phyloP scores from a whole-genome alignment of 2,888 invertebrate genomes.

The Temnothorax unifasciatus region DNA sequence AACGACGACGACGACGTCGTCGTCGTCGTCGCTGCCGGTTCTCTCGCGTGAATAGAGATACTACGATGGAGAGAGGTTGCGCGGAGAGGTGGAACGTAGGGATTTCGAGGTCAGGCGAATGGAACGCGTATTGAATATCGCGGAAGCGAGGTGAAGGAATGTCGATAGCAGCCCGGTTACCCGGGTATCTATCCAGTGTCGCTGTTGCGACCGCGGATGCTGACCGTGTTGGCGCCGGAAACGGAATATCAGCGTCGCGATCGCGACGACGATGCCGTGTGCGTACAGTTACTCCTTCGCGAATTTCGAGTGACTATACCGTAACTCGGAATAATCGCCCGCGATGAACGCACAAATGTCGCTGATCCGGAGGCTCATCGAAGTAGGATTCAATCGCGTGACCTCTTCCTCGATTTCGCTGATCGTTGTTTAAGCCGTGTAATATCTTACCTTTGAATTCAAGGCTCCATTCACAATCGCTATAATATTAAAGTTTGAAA shows the following conservation, averaged over 20 bases:
- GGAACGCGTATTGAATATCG: slow-evolving; percentile 65
- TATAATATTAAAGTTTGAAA: background rate
- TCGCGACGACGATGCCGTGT: background rate
- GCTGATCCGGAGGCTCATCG: background rate
- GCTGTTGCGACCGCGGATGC: slow-evolving; percentile 32
- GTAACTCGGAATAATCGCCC: background rate
- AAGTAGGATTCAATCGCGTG: background rate
- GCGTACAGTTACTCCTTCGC: background rate
- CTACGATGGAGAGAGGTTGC: background rate
- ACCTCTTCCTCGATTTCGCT: background rate
- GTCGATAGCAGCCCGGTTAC: slow-evolving; percentile 60
- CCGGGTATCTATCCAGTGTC: slow-evolving; percentile 20
- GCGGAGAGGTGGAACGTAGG: background rate
- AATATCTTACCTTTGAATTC: background rate
- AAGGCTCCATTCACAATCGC: background rate
- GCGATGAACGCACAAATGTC: background rate
- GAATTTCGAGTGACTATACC: background rate
- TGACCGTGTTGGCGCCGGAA: slow-evolving; percentile 35
- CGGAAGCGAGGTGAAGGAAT: slow-evolving; percentile 65
- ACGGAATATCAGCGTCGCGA: slow-evolving; percentile 43
- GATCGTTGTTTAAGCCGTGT: background rate
- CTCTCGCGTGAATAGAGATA: slow-evolving; percentile 50
- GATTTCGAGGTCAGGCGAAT: slow-evolving; percentile 61
- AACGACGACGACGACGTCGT: slow-evolving; percentile 30
- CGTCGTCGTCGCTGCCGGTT: slow-evolving; percentile 39